Evolutionary conservation across 1,140 invertebrate species (phyloP), one percentile per base, ranked within the genome.

Genomic region (Caenorhabditis latens): DNA sequence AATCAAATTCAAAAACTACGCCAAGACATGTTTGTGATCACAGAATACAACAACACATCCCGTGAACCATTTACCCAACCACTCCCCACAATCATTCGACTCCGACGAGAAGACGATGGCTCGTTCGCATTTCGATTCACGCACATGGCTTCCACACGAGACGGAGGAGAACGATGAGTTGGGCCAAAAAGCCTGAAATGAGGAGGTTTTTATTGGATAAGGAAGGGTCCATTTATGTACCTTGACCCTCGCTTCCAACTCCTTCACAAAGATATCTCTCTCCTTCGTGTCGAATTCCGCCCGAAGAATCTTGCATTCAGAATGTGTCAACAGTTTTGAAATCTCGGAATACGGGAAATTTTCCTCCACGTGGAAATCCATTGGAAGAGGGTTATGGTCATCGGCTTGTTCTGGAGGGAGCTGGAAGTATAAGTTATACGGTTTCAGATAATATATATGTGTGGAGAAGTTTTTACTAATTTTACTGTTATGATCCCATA

Each of bases 301-400:
- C 7, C 86, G 53, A 6, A 86, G 53, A 24, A 83, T 71, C 32
- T 71, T 61, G 24, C 90, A 91, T 53, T 91, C 90, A 40, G 48
- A 21, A 40, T 24, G 16, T 1, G 42, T 55, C 19, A 90, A 55
- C 53, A 91, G 21, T 21, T 14, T 24, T 16, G 58, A 19, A 21
- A 65, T 21, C 53, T 43, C 24, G 13, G 84, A 58, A 67, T 91
- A 91, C 61, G 88, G 84, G 57, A 91, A 91, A 42, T 89, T 40
- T 16, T 91, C 90, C 14, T 57, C 84, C 19, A 85, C 11, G 42
- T 87, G 42, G 42, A 90, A 86, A 43, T 91, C 83, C 82, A 61
- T 42, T 46, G 71, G n/a, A 32, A 90, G 55, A n/a, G 67, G 61
- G 9, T 87, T 86, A 40, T 82, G 71, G 53, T 91, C 90, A 16